phyloP scores from a whole-genome alignment of 2,888 invertebrate genomes.

The Rhodophaea formosa region DNA sequence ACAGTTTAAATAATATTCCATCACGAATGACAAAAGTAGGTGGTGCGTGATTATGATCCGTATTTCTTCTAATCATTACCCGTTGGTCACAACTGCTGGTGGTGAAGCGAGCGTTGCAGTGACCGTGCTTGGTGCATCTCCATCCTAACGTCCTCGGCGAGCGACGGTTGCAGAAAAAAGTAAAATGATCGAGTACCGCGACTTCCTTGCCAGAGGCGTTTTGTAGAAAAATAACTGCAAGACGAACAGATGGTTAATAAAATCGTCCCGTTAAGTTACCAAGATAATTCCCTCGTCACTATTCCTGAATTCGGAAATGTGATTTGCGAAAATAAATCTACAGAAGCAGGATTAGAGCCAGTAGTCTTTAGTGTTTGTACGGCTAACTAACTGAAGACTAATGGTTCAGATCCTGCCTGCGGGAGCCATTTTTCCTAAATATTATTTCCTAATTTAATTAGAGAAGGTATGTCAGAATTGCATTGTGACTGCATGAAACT shows the following conservation, averaged over 20 bases:
- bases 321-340: background rate
- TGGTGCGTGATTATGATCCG: slow-evolving; percentile 30
- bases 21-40: slow-evolving; percentile 29
- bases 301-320: background rate
- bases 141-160: background rate
- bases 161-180: background rate
- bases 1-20: slow-evolving; percentile 27
- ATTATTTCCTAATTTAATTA: too few relatives aligned
- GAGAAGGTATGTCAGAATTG: too few relatives aligned
- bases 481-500: too few relatives aligned
- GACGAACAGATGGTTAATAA: background rate
- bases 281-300: background rate
- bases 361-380: too few relatives aligned
- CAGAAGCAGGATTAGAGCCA: too few relatives aligned
- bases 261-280: background rate
- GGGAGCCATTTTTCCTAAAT: too few relatives aligned
- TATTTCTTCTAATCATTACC: background rate
- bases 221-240: background rate
- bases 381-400: too few relatives aligned
- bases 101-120: slow-evolving; percentile 27
- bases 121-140: slow-evolving; percentile 22
- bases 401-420: too few relatives aligned
- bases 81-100: background rate
- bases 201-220: background rate
- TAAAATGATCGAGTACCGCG: background rate